These are phyloP conservation scores for Echinometra lucunter DNA, from an alignment of 53 echinoderm and acorn worm species.

Conservation along the genomic window DNA sequence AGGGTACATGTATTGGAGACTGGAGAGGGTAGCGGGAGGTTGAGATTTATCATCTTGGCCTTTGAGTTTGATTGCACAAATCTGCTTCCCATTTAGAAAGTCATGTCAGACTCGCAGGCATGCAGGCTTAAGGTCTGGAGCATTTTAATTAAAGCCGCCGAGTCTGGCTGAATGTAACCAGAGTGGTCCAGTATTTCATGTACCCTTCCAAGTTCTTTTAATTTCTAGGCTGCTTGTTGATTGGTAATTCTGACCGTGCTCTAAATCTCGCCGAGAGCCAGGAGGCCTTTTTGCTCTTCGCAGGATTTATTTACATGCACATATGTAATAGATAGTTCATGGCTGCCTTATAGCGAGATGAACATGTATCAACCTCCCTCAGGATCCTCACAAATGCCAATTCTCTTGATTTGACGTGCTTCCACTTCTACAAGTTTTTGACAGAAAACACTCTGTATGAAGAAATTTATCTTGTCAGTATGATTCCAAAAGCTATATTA, in stretches of 20 bases:
- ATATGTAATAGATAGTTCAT: conserved; percentile 44
- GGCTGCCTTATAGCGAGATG: conserved; percentile 17
- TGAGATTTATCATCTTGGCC: conserved; percentile 40
- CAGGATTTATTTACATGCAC: conserved; percentile 29
- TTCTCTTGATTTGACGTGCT: conserved; percentile 24
- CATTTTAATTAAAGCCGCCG: conserved; percentile 21
- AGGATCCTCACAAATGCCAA: background rate
- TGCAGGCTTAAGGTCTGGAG: background rate
- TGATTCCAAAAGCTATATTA: background rate
- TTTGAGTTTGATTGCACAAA: conserved; percentile 49
- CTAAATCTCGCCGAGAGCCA: conserved; percentile 13
- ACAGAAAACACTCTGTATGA: background rate
- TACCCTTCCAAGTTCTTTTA: conserved; percentile 37
- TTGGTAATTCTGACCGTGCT: conserved; percentile 30
- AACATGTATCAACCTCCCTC: conserved; percentile 12
- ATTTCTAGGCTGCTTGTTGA: conserved; percentile 48
- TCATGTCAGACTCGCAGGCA: conserved; percentile 26
- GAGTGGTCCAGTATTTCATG: conserved; percentile 43
- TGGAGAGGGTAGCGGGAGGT: background rate
- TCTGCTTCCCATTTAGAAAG: conserved; percentile 41
- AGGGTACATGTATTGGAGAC: too few relatives aligned
- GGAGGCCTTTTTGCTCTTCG: conserved; percentile 1
- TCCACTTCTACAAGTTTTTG: background rate
- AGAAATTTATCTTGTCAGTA: background rate
- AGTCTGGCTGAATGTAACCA: conserved; percentile 20